Conservation (phyloP, 1,140 invertebrate species). For the Ips typographus region DNA sequence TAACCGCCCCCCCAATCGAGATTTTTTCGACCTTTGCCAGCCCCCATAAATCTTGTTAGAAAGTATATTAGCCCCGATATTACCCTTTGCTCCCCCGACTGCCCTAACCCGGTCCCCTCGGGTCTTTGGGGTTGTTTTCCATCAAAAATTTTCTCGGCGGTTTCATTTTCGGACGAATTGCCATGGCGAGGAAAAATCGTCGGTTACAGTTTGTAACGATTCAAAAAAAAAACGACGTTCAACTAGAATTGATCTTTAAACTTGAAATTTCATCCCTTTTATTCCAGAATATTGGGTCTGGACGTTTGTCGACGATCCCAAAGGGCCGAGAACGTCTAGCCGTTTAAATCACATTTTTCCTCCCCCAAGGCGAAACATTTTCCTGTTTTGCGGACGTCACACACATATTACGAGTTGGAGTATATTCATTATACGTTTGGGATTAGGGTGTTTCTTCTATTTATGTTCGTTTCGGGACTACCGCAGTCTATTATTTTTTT, state of each 20-base stretch:
- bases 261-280: neutral
- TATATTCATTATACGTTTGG: slow-evolving; percentile 4
- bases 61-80: slow-evolving; percentile 23
- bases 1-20: slow-evolving; percentile 4
- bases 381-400: slow-evolving; percentile 6
- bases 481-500: neutral
- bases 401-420: neutral
- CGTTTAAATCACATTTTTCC: slow-evolving; percentile 19
- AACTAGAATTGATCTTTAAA: neutral
- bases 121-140: slow-evolving; percentile 18
- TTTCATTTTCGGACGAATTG: slow-evolving; percentile 23
- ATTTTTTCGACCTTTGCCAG: slow-evolving; percentile 12
- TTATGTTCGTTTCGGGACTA: neutral
- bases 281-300: neutral
- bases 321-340: slow-evolving; percentile 13
- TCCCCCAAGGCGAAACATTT: neutral
- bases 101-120: slow-evolving; percentile 2
- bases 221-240: neutral
- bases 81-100: slow-evolving; percentile 18
- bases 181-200: slow-evolving; percentile 17
- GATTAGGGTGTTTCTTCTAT: neutral
- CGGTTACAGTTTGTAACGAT: neutral
- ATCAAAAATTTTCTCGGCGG: slow-evolving; percentile 17
- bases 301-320: slow-evolving; percentile 3
- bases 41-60: slow-evolving; percentile 21